phyloP scores from a whole-genome alignment of 1,140 invertebrate genomes.

The Condylostylus longicornis region DNA sequence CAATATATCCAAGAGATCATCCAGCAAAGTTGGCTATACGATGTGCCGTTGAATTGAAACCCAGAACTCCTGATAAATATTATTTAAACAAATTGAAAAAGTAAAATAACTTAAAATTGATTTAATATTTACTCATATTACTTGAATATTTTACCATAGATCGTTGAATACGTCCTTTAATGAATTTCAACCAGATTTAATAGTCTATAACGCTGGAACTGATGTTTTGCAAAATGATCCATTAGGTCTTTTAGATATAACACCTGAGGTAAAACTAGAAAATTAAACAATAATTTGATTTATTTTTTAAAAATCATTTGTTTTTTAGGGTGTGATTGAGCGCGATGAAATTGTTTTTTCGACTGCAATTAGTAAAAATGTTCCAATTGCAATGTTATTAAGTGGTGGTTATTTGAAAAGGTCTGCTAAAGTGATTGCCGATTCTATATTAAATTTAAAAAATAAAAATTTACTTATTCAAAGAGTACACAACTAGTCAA shows the following conservation, averaged over 20 bases:
- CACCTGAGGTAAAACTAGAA: constrained; percentile 47
- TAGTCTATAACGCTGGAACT: constrained; percentile 81
- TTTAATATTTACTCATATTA: background rate
- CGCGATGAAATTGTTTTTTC: constrained; percentile 72
- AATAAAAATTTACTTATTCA: constrained; percentile 12
- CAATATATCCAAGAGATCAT: constrained; percentile 66
- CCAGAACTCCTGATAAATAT: constrained; percentile 48
- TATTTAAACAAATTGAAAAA: constrained; percentile 53
- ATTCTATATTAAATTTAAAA: constrained; percentile 62
- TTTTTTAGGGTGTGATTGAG: constrained; percentile 54
- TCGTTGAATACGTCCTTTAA: constrained; percentile 47
- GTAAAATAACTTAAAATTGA: constrained; percentile 33
- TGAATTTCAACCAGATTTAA: constrained; percentile 62
- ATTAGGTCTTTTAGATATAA: constrained; percentile 52
- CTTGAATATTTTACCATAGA: constrained; percentile 26
- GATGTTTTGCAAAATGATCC: constrained; percentile 66
- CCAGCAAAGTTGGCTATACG: constrained; percentile 58
- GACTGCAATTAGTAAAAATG: constrained; percentile 42
- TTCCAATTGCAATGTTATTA: constrained; percentile 76
- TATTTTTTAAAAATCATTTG: constrained; percentile 5
- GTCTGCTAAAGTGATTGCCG: constrained; percentile 64
- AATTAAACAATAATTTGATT: too few species aligned
- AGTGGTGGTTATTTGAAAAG: constrained; percentile 69
- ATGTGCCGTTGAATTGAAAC: constrained; percentile 51
- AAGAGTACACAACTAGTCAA: too few species aligned